Conservation (phyloP, 2,888 invertebrate genomes). For the Phortica magna region DNA sequence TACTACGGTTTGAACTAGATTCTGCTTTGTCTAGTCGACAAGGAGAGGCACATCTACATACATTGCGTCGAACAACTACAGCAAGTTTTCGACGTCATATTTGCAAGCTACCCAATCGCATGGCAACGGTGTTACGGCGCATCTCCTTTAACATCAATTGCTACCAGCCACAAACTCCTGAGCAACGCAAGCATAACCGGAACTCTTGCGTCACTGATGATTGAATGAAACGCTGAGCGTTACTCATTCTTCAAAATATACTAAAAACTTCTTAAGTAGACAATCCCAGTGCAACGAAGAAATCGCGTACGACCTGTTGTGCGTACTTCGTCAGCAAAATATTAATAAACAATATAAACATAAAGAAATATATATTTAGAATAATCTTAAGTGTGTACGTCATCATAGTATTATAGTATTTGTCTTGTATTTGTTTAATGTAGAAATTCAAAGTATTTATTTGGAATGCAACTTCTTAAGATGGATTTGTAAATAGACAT, state of each 20-base stretch:
- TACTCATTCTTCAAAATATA: background rate
- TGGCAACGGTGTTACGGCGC: constrained; percentile 57
- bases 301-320: background rate
- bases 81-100: constrained; percentile 55
- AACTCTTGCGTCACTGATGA: constrained; percentile 24
- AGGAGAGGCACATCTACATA: background rate
- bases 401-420: constrained; percentile 47
- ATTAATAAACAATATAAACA: constrained; percentile 35
- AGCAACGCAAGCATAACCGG: background rate
- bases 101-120: constrained; percentile 55
- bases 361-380: constrained; percentile 39
- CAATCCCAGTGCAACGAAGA: constrained; percentile 63
- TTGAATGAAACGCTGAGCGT: constrained; percentile 38
- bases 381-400: constrained; percentile 28
- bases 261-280: constrained; percentile 46
- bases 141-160: constrained; percentile 68
- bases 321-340: constrained; percentile 44
- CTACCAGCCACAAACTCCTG: constrained; percentile 54
- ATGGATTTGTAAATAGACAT: background rate
- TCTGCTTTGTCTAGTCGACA: background rate
- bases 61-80: background rate
- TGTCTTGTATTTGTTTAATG: constrained; percentile 4
- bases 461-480: constrained; percentile 5
- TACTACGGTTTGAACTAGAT: background rate
- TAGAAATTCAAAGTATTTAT: background rate